Percentiles rank a stretch among this genome's conserved stretches.
Evolutionary conservation across 2,113 vertebrate species (phyloP).

Genomic region (Syrrhaptes paradoxus): DNA sequence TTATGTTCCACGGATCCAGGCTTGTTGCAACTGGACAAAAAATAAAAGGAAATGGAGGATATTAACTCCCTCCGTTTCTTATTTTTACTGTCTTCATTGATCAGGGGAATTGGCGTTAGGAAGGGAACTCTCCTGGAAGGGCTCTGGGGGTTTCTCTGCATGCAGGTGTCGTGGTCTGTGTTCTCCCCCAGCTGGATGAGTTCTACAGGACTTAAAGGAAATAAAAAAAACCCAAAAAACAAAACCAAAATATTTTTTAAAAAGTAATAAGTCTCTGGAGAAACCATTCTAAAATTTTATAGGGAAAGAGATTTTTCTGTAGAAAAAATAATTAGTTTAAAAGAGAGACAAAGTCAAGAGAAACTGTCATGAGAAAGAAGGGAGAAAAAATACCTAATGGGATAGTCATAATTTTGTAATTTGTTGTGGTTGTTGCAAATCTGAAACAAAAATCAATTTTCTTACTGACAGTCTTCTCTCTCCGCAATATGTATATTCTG

Average conservation of each 20-base stretch:
- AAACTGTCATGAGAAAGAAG: neutral
- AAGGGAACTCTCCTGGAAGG: neutral
- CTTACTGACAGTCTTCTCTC: neutral
- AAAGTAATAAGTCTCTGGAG: neutral
- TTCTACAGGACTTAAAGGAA: neutral
- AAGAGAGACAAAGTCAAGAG: neutral
- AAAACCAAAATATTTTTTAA: no score
- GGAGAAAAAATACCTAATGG: neutral
- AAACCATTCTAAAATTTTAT: neutral
- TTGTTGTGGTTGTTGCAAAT: neutral
- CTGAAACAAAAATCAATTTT: constrained; percentile 31
- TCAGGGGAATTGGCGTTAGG: neutral
- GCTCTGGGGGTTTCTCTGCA: neutral
- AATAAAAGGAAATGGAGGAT: neutral
- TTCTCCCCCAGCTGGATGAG: neutral
- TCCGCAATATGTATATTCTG: neutral
- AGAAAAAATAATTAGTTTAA: neutral
- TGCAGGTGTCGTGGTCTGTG: neutral
- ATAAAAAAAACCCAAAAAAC: neutral
- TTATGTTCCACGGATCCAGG: neutral
- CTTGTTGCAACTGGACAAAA: neutral
- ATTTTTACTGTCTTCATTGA: neutral
- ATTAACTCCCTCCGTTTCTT: neutral
- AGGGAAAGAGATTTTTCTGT: neutral
- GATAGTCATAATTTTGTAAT: neutral